Conservation (phyloP, 2,797 vertebrate genomes). For the Apogon talboti region DNA sequence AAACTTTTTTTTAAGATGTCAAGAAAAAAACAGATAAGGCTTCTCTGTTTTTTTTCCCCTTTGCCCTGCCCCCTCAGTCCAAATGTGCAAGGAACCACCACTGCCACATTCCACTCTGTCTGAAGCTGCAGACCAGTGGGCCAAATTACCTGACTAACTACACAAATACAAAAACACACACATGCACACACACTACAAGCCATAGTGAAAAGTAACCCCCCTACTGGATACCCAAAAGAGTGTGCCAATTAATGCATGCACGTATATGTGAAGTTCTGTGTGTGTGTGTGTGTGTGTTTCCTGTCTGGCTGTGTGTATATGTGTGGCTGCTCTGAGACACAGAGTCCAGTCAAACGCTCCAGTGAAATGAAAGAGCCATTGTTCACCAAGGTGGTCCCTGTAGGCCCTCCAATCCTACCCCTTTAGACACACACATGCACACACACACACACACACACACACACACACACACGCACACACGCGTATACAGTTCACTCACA, state of each 20-base stretch:
- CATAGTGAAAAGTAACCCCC: conserved; percentile 60
- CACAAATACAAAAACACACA: conserved; percentile 25
- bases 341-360: conserved; percentile 70
- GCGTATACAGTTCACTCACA: conserved; percentile 33
- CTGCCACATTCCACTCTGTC: conserved; percentile 65
- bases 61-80: conserved; percentile 45
- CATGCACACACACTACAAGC: conserved; percentile 44
- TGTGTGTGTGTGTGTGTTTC: conserved; percentile 16
- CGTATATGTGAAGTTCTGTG: conserved; percentile 32
- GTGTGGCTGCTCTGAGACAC: conserved; percentile 56
- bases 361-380: conserved; percentile 83
- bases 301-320: conserved; percentile 38
- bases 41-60: conserved; percentile 21
- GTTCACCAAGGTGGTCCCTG: conserved; percentile 85
- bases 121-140: conserved; percentile 54
- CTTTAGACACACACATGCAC: conserved; percentile 25
- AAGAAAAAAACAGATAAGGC: neutral
- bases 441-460: conserved; percentile 16
- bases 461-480: conserved; percentile 20
- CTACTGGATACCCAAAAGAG: conserved; percentile 55
- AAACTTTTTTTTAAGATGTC: neutral
- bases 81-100: conserved; percentile 39
- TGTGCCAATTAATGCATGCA: conserved; percentile 55
- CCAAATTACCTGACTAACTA: conserved; percentile 68
- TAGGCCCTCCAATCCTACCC: conserved; percentile 62